phyloP scores from a whole-genome alignment of 2,113 vertebrate genomes.

The Theropithecus gelada region DNA sequence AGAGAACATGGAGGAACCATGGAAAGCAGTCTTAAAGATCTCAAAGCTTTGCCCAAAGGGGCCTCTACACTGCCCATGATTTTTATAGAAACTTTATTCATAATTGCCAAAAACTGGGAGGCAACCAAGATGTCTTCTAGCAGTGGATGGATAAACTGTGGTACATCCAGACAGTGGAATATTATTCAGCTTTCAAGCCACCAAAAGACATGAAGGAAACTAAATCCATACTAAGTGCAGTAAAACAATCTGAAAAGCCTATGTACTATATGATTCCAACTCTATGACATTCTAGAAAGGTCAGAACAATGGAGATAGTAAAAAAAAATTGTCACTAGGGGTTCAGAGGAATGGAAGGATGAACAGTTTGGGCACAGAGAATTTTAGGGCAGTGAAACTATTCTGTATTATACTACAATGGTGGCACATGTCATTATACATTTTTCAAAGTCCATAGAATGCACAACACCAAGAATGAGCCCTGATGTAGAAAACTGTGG shows the following conservation, averaged over 20 bases:
- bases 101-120: not conserved
- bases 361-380: not conserved
- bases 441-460: not conserved
- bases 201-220: not conserved
- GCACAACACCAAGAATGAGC: not conserved
- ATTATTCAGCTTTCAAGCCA: not conserved
- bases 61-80: accelerated
- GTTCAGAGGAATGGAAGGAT: not conserved
- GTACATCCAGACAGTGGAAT: not conserved
- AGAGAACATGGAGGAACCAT: not conserved
- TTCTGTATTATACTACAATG: not conserved
- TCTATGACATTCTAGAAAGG: not conserved
- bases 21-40: not conserved
- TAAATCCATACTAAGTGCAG: not conserved
- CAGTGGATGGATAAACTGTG: not conserved
- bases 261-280: not conserved
- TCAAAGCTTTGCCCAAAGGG: not conserved
- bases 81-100: not conserved
- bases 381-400: not conserved
- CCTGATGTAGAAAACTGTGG: not conserved
- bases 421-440: not conserved
- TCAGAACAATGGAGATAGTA: not conserved
- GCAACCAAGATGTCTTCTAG: not conserved
- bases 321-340: not conserved
- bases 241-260: not conserved